Evolutionary conservation across 2,113 vertebrate species (phyloP).

Genomic region (Nothocercus julius): DNA sequence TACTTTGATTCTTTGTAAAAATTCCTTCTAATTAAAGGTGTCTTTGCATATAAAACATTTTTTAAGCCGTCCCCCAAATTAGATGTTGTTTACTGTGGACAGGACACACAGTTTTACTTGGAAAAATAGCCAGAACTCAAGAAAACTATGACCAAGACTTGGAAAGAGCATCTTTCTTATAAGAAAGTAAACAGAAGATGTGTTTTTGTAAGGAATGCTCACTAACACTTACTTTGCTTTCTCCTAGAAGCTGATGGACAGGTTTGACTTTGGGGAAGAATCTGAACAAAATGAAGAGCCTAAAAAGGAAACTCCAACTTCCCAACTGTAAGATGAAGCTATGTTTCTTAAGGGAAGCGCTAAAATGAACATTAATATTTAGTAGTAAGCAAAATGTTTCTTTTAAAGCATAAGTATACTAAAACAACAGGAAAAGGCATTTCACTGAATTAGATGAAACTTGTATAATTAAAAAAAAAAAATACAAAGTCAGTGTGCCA

Average conservation of each 20-base stretch:
- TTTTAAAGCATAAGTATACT: not conserved
- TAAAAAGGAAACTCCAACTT: slow-evolving; percentile 89
- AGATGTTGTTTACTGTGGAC: not conserved
- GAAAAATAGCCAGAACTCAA: not conserved
- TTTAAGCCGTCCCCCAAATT: not conserved
- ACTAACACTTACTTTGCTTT: slow-evolving; percentile 20
- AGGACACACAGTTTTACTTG: not conserved
- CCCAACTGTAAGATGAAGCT: slow-evolving; percentile 88
- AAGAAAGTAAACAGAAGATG: not conserved
- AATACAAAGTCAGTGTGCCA: rapidly evolving
- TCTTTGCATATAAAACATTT: not conserved
- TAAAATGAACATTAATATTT: not conserved
- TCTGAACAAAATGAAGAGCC: slow-evolving; percentile 89
- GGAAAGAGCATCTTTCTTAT: not conserved
- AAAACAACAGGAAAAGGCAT: not conserved
- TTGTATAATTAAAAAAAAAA: rapidly evolving
- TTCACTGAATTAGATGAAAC: not conserved
- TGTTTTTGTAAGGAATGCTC: not conserved
- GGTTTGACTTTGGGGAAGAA: slow-evolving; percentile 96
- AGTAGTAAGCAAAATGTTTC: not conserved
- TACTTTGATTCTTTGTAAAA: not conserved
- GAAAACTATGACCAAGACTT: not conserved
- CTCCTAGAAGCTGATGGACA: slow-evolving; percentile 93
- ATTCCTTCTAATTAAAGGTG: slow-evolving; percentile 29
- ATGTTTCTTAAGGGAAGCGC: slow-evolving; percentile 4